Conservation (phyloP, 2,113 vertebrate species). For the Eira barbara region DNA sequence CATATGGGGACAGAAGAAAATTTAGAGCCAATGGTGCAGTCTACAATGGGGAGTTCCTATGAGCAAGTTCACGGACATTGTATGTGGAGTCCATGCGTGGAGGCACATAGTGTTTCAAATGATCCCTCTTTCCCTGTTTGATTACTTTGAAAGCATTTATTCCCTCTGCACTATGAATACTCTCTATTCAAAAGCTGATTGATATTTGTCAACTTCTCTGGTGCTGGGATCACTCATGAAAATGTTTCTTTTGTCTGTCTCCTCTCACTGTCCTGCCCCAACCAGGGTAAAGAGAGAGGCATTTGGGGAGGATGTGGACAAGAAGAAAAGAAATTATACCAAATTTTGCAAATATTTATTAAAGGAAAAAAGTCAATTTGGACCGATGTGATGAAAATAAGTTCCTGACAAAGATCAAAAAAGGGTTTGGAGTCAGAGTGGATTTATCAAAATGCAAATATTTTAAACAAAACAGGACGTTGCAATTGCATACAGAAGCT, state of each 20-base stretch:
- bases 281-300: background rate
- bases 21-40: accelerated
- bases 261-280: background rate
- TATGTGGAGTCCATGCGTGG: background rate
- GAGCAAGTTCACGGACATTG: background rate
- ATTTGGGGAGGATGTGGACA: background rate
- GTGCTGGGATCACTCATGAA: background rate
- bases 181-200: background rate
- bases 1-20: background rate
- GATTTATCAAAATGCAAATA: slow-evolving; percentile 83
- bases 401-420: slow-evolving; percentile 76
- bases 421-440: slow-evolving; percentile 65
- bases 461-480: slow-evolving; percentile 80
- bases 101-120: background rate
- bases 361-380: slow-evolving; percentile 59
- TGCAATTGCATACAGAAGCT: slow-evolving; percentile 70
- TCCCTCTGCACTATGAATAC: background rate
- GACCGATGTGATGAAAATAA: slow-evolving; percentile 43
- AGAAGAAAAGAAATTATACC: background rate
- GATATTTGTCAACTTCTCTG: background rate
- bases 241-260: background rate
- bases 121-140: background rate
- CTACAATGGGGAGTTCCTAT: background rate
- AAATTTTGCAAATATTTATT: slow-evolving; percentile 9
- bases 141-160: background rate